A percentile compares a stretch with the other conserved stretches of the same genome.
Conservation (phyloP, 2,888 invertebrate species). For the Cheiracanthium punctorium region DNA sequence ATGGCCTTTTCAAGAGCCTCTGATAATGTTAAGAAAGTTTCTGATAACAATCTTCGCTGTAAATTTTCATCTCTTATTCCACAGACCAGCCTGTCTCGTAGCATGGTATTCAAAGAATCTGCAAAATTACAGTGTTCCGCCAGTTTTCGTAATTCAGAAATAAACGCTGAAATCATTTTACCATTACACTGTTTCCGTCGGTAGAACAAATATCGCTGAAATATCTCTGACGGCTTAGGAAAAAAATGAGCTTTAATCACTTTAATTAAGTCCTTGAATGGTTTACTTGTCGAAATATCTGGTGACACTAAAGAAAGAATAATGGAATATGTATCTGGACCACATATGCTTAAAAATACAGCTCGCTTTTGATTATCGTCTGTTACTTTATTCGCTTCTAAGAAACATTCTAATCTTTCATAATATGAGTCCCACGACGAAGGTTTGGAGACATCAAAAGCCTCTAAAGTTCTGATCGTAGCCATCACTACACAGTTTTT, state of each 20-base stretch:
- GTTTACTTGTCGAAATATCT: too few species aligned
- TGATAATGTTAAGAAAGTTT: not conserved
- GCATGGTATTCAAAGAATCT: too few species aligned
- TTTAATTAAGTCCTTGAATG: not conserved
- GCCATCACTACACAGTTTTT: not conserved
- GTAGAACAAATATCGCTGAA: too few species aligned
- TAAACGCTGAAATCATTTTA: not conserved
- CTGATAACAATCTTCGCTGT: not conserved
- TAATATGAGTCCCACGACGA: not conserved
- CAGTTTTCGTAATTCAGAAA: too few species aligned
- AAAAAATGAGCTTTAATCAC: too few species aligned
- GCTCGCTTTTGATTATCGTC: not conserved
- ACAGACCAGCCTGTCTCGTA: too few species aligned
- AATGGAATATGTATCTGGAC: not conserved
- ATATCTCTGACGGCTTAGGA: too few species aligned
- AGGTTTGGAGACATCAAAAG: not conserved
- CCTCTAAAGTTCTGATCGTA: not conserved
- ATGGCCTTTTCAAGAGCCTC: not conserved
- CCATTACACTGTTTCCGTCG: not conserved
- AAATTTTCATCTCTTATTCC: too few species aligned
- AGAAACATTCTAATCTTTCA: not conserved
- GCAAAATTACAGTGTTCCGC: too few species aligned
- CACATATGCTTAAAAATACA: not conserved
- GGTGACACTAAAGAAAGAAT: not conserved
- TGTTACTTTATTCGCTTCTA: not conserved